Evolutionary conservation across 2,113 vertebrate genomes (phyloP).

Genomic region (Hippotragus niger): DNA sequence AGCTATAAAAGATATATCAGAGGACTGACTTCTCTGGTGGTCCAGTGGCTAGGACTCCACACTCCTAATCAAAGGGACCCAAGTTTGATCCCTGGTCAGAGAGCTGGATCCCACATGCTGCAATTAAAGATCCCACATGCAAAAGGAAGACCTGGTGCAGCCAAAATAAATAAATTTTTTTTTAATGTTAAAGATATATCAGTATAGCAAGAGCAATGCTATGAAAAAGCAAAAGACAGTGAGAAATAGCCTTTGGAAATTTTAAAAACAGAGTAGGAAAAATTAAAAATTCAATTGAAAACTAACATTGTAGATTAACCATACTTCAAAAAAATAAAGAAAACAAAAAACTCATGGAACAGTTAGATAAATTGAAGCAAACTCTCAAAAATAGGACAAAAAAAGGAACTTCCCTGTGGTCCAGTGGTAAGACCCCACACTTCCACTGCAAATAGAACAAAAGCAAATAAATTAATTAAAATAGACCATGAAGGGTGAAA

Average conservation of each 20-base stretch:
- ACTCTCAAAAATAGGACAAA: not conserved
- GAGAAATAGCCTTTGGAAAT: not conserved
- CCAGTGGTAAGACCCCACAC: not conserved
- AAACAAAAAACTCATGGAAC: not conserved
- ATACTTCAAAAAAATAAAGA: not conserved
- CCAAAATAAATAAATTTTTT: not conserved
- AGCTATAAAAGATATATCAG: not conserved
- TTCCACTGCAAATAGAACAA: not conserved
- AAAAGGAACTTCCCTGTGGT: not conserved
- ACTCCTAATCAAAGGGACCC: not conserved
- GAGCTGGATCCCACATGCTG: not conserved
- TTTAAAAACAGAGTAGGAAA: not conserved
- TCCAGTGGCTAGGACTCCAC: not conserved
- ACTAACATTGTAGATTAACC: not conserved
- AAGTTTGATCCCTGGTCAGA: not conserved
- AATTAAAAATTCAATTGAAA: not conserved
- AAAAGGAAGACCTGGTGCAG: not conserved
- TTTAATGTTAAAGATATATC: not conserved
- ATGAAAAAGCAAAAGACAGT: not conserved
- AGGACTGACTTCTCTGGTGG: not conserved
- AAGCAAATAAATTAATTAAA: not conserved
- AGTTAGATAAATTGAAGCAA: not conserved
- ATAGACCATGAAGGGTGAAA: not conserved
- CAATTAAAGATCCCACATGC: not conserved
- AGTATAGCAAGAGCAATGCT: not conserved